Base-by-base conservation (phyloP, 1,140 invertebrate species). In the Drosophila sturtevanti region DNA sequence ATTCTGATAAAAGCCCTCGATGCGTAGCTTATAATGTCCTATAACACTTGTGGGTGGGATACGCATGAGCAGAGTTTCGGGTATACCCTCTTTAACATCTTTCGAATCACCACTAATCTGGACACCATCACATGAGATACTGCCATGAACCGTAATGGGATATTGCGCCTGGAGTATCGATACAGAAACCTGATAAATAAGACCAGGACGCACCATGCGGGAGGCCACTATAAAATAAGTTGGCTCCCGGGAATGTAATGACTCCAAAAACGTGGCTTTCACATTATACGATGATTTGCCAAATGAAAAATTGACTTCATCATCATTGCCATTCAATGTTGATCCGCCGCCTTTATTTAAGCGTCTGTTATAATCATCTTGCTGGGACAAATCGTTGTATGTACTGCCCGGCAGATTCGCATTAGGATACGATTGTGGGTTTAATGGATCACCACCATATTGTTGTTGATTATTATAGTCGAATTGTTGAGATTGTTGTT, bases 201-300 rank as follows among this genome's bases (percentile, higher is more conserved):
- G 96, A 2, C 96, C 96, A 0, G 97, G 97, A 18, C 97, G 93
- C 1, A 98, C 95, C 94, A 97, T 96, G 60, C 94, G 94, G 12
- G 97, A 97, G 2, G 97, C 96, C 14, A 98, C 95, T 56, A 98
- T 94, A 80, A 98, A 97, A 90, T 98, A 98, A 18, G 96, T 96
- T 52, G 91, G 89, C 52, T 92, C 90, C 2, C 75, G 67, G 18
- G 89, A 81, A 41, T 90, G 81, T 31, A 90, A 56, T 0, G 79
- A 79, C 27, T 91, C 90, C 22, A 91, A 58, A n/a, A 91, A 91
- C 6, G 60, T 74, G 16, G 79, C 62, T 31, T 90, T 91, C 1
- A 78, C 24, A 60, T 91, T 91, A 27, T 91, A 91, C 0, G 90
- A 55, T 0, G 81, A 76, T 72, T 91, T 91, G 37, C 87, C 90